Base-by-base conservation (phyloP, 2,113 vertebrate genomes). In the Gopherus flavomarginatus region DNA sequence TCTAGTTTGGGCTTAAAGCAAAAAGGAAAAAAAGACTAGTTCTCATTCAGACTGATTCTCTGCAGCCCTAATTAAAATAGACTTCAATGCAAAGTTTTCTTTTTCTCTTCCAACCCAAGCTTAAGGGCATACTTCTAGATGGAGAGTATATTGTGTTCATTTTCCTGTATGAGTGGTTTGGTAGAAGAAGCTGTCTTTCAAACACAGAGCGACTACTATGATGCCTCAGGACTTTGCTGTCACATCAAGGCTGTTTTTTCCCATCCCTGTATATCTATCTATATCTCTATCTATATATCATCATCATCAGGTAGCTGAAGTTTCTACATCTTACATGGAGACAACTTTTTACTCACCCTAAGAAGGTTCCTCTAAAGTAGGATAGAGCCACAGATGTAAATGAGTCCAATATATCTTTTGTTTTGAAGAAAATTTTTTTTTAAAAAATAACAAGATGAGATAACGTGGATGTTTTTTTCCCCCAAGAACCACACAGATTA, bases 11-110 rank as follows among this genome's bases (percentile, higher is more conserved):
- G 38, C 92, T 95, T 96, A 42, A 96, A 86, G 89, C 81, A 65
- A 17, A 11, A 82, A 54, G 35, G 57, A 1, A 24, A 90, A 47
- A 53, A 92, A 79, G 81, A n/a, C 84, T 83, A 81, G 80, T 93
- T 96, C 90, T 90, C 96, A 93, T 96, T 94, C 89, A 90, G 5
- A 91, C 91, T 50, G 78, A 85, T 95, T 98, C 95, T 98, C 97
- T 96, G 95, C 97, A 97, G 96, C 93, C 96, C 98, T 98, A 98
- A 98, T 98, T 98, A 98, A 98, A 98, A 98, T 89, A 95, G 95
- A 97, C 97, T 97, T 98, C 97, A 98, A 96, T 97, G 95, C 94
- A 93, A 98, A 97, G 96, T 97, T 98, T 97, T 97, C 93, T 96
- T 97, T 97, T 96, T 78, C 53, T 97, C 95, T 98, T 97, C 95